Evolutionary conservation across 2,888 invertebrate genomes (phyloP).

Genomic region (Spilosoma lubricipeda): DNA sequence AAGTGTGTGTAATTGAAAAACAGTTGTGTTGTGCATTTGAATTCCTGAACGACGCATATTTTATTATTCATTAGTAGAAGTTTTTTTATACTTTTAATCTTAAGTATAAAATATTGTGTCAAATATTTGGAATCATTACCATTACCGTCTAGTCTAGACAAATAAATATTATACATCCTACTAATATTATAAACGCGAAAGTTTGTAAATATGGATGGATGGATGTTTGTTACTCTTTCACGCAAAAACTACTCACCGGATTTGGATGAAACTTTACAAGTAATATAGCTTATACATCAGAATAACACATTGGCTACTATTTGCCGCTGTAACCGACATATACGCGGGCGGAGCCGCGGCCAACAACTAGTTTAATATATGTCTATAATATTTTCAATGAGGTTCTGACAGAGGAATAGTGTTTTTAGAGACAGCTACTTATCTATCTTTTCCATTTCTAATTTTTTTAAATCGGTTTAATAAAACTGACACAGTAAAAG

Average conservation of each 20-base stretch:
- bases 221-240: too few species aligned
- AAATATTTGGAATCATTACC: background rate
- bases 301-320: too few species aligned
- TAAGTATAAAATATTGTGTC: background rate
- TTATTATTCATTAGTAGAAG: slow-evolving; percentile 14
- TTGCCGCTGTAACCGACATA: too few species aligned
- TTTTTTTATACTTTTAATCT: slow-evolving; percentile 21
- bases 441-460: background rate
- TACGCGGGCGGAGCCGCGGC: too few species aligned
- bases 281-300: too few species aligned
- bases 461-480: too few species aligned
- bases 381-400: background rate
- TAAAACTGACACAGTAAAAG: background rate
- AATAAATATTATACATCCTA: background rate
- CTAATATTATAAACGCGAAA: too few species aligned
- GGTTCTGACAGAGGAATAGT: background rate
- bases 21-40: slow-evolving; percentile 8
- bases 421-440: background rate
- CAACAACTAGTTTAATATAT: too few species aligned
- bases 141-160: too few species aligned
- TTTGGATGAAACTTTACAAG: too few species aligned
- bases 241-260: too few species aligned
- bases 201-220: too few species aligned
- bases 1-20: slow-evolving; percentile 21
- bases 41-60: slow-evolving; percentile 3